Conservation (phyloP, 2,113 vertebrate genomes). For the Gila orcuttii region DNA sequence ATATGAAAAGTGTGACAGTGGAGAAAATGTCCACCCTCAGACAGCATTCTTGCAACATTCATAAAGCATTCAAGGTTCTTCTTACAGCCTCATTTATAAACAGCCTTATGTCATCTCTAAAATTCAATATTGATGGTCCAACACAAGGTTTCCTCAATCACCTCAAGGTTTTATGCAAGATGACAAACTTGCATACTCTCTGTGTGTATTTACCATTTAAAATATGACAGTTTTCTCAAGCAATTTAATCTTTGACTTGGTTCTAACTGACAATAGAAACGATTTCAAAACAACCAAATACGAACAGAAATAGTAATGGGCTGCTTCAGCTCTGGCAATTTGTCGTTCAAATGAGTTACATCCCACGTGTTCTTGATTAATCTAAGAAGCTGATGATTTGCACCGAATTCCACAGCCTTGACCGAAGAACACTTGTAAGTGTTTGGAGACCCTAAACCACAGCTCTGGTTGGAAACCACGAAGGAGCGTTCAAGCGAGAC, state of each 20-base stretch:
- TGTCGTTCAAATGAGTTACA: constrained; percentile 33
- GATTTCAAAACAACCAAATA: constrained; percentile 13
- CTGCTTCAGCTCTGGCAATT: constrained; percentile 34
- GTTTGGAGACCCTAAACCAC: constrained; percentile 14
- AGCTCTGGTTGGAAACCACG: constrained; percentile 26
- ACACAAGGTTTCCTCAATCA: neutral
- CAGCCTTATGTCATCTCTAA: neutral
- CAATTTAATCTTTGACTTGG: neutral
- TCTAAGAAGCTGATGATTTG: constrained; percentile 33
- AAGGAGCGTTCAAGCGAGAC: neutral
- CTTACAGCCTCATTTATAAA: neutral
- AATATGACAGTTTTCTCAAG: neutral
- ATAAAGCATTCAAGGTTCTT: neutral
- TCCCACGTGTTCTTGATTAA: constrained; percentile 25
- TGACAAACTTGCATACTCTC: neutral
- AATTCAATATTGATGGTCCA: too few relatives aligned
- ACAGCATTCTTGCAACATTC: neutral
- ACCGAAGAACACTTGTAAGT: neutral
- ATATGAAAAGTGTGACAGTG: constrained; percentile 40
- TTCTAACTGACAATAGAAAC: constrained; percentile 6
- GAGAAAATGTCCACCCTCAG: neutral
- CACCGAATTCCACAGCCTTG: constrained; percentile 1
- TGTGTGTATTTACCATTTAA: neutral
- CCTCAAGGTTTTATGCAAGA: neutral
- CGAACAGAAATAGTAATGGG: constrained; percentile 1